phyloP scores from a whole-genome alignment of 2,888 invertebrate species.

The Dysmachus trigonus region DNA sequence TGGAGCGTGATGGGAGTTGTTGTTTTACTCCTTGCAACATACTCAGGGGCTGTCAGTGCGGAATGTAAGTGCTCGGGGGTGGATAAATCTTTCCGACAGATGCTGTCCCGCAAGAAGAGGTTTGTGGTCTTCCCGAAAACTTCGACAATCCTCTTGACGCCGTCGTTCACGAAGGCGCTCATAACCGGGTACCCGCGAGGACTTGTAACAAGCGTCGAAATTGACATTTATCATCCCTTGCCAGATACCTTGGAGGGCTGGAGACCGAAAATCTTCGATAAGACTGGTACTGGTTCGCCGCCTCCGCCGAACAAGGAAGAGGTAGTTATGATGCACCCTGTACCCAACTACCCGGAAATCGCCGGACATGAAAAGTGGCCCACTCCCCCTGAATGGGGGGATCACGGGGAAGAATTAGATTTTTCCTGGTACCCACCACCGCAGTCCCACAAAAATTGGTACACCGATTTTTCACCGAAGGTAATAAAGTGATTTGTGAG shows the following conservation, averaged over 20 bases:
- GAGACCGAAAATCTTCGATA: constrained; percentile 58
- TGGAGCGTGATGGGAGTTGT: not conserved
- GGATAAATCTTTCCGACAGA: constrained; percentile 52
- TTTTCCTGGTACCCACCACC: not conserved
- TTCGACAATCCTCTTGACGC: constrained; percentile 57
- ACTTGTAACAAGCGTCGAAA: constrained; percentile 55
- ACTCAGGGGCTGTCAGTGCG: not conserved
- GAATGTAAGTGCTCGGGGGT: constrained; percentile 9
- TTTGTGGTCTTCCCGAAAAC: constrained; percentile 59
- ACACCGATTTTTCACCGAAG: not conserved
- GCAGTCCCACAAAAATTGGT: not conserved
- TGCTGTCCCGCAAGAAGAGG: constrained; percentile 57
- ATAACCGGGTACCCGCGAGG: constrained; percentile 56
- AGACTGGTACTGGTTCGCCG: not conserved
- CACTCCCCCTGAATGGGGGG: not conserved
- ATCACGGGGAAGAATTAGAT: not conserved
- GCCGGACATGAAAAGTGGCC: not conserved
- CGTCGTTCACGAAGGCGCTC: constrained; percentile 55
- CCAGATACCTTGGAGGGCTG: constrained; percentile 57
- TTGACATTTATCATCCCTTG: constrained; percentile 59
- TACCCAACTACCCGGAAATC: not conserved
- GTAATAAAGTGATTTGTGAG: not conserved
- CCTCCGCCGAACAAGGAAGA: constrained; percentile 50
- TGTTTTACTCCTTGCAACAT: not conserved
- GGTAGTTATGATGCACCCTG: not conserved